These are phyloP conservation scores for Limenitis camilla DNA, from an alignment of 2,888 invertebrate genomes.

Conservation along the genomic window DNA sequence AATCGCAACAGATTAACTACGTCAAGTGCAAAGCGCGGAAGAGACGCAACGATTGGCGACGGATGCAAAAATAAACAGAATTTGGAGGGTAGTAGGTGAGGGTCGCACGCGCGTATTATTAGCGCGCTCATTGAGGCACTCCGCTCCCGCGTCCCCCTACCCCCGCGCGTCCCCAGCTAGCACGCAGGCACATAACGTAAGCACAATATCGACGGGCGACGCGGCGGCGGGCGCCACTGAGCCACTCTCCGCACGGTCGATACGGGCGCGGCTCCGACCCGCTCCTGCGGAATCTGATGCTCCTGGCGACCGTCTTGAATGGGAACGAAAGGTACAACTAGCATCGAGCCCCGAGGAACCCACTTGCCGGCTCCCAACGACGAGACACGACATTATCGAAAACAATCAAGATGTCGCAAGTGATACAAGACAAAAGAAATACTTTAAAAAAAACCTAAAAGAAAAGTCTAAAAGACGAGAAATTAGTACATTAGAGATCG, in stretches of 20 bases:
- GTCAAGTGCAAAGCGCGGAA: conserved; percentile 1
- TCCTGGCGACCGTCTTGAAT: conserved; percentile 8
- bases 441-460: too few relatives aligned
- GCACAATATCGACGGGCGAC: conserved; percentile 13
- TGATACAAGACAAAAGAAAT: too few relatives aligned
- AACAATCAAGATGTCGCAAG: too few relatives aligned
- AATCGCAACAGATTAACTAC: too few relatives aligned
- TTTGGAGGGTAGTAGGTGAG: conserved; percentile 59
- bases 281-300: conserved; percentile 22
- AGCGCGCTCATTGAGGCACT: conserved; percentile 46
- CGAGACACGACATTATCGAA: too few relatives aligned
- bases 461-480: too few relatives aligned
- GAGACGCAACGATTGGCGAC: conserved; percentile 10
- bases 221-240: conserved; percentile 21
- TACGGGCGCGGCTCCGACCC: conserved; percentile 23
- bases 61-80: conserved; percentile 32
- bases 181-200: conserved; percentile 6
- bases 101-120: conserved; percentile 54
- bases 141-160: conserved; percentile 23
- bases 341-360: too few relatives aligned
- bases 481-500: too few relatives aligned
- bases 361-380: too few relatives aligned
- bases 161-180: conserved; percentile 14
- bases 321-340: too few relatives aligned
- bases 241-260: conserved; percentile 19